Conservation (phyloP, 1,140 invertebrate genomes). For the Sesamia nonagrioides region DNA sequence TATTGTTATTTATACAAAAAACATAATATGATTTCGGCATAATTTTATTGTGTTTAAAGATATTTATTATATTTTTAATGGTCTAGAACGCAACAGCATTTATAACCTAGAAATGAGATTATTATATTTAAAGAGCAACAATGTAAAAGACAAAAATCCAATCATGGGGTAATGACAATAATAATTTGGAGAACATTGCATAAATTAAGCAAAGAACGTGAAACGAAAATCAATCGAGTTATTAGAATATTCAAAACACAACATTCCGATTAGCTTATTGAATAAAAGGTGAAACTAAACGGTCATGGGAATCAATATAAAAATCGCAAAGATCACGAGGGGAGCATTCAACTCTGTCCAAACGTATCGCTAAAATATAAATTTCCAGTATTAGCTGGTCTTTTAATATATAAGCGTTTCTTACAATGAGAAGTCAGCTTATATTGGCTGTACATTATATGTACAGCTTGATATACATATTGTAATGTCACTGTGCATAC, state of each 20-base stretch:
- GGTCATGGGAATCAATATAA: conserved; percentile 44
- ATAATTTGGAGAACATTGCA: neutral
- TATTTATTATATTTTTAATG: too few relatives aligned
- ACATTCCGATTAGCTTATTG: conserved; percentile 28
- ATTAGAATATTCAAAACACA: neutral
- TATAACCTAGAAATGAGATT: too few relatives aligned
- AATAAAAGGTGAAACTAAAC: conserved; percentile 36
- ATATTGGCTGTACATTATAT: neutral
- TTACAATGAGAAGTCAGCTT: neutral
- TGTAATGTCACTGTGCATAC: neutral
- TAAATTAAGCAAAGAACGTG: neutral
- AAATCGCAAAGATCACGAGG: conserved; percentile 42
- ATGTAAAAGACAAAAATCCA: too few relatives aligned
- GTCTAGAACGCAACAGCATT: too few relatives aligned
- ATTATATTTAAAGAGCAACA: too few relatives aligned
- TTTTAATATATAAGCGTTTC: neutral
- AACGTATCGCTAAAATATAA: neutral
- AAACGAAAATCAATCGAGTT: neutral
- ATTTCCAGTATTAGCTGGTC: neutral
- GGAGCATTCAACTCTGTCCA: conserved; percentile 46
- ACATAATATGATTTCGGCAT: too few relatives aligned
- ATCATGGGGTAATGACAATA: too few relatives aligned
- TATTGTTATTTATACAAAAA: too few relatives aligned
- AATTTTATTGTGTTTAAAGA: too few relatives aligned
- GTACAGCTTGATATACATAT: too few relatives aligned